Evolutionary conservation across 1,140 invertebrate genomes (phyloP).

Genomic region (Drosophila arawakana): DNA sequence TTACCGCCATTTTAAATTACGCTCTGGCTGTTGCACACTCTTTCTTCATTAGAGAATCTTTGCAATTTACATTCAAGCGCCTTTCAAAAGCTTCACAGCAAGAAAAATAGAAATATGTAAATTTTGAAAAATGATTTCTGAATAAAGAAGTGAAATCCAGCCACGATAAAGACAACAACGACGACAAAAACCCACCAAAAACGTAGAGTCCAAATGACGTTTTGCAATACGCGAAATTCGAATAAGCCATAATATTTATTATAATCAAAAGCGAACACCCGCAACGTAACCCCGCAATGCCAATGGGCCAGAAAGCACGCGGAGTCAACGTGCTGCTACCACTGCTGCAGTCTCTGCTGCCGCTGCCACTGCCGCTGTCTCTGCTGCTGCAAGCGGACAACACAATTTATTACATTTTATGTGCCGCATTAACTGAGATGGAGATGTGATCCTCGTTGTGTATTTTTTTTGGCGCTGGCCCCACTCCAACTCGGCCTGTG

Average conservation of each 20-base stretch:
- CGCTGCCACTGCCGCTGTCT: too few species aligned
- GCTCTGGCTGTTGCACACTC: neutral
- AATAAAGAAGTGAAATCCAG: conserved; percentile 22
- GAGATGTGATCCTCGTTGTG: conserved; percentile 72
- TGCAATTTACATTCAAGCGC: conserved; percentile 6
- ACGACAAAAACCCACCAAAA: conserved; percentile 20
- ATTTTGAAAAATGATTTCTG: conserved; percentile 60
- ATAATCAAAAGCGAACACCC: conserved; percentile 73
- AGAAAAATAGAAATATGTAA: conserved; percentile 53
- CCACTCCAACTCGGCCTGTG: conserved; percentile 26
- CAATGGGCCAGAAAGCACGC: conserved; percentile 1
- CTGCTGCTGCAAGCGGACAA: conserved; percentile 58
- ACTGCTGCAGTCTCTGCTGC: too few species aligned
- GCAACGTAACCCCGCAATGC: conserved; percentile 48
- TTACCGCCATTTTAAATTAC: neutral
- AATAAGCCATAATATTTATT: conserved; percentile 75
- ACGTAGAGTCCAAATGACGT: conserved; percentile 25
- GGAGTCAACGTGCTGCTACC: conserved; percentile 40
- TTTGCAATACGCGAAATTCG: conserved; percentile 61
- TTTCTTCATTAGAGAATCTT: conserved; percentile 3
- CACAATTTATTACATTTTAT: conserved; percentile 79
- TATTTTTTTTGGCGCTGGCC: conserved; percentile 24
- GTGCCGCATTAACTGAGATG: conserved; percentile 73
- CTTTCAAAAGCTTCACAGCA: conserved; percentile 22
- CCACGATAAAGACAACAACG: conserved; percentile 8